Percentiles rank a stretch among this genome's conserved stretches.
phyloP scores from a whole-genome alignment of 2,888 invertebrate species.

The Xylota segnis region DNA sequence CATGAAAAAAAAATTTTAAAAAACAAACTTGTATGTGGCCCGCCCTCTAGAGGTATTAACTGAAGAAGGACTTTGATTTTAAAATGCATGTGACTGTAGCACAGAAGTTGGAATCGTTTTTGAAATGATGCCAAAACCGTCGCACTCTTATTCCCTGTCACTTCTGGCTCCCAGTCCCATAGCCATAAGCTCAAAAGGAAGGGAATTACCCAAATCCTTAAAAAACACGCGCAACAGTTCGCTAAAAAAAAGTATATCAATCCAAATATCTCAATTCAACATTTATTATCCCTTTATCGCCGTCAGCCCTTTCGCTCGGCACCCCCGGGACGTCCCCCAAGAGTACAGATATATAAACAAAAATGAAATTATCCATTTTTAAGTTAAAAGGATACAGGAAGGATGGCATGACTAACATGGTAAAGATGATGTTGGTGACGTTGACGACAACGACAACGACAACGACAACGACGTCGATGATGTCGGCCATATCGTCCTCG shows the following conservation, averaged over 20 bases:
- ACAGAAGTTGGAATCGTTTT: too few relatives aligned
- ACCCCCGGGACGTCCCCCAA: neutral
- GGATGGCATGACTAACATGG: neutral
- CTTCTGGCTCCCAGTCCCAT: too few relatives aligned
- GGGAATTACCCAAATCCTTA: neutral
- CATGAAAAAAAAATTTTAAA: too few relatives aligned
- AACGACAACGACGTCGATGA: constrained; percentile 1
- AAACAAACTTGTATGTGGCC: too few relatives aligned
- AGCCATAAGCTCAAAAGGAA: neutral
- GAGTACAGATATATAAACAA: neutral
- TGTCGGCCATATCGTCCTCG: constrained; percentile 9
- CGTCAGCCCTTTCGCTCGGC: neutral
- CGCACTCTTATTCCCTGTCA: too few relatives aligned
- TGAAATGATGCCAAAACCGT: too few relatives aligned
- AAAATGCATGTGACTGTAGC: too few relatives aligned
- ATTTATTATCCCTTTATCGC: constrained; percentile 18
- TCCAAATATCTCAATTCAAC: constrained; percentile 28
- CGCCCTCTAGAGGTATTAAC: too few relatives aligned
- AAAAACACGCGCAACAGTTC: constrained; percentile 19
- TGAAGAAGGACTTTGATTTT: too few relatives aligned
- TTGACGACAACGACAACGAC: neutral
- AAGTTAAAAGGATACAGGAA: constrained; percentile 12
- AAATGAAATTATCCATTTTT: constrained; percentile 14
- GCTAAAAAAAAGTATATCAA: neutral
- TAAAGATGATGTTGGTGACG: constrained; percentile 3